Evolutionary conservation across 2,113 vertebrate genomes (phyloP), one percentile per base, ranked within the genome.

Genomic region (Pelecanoides urinatrix): DNA sequence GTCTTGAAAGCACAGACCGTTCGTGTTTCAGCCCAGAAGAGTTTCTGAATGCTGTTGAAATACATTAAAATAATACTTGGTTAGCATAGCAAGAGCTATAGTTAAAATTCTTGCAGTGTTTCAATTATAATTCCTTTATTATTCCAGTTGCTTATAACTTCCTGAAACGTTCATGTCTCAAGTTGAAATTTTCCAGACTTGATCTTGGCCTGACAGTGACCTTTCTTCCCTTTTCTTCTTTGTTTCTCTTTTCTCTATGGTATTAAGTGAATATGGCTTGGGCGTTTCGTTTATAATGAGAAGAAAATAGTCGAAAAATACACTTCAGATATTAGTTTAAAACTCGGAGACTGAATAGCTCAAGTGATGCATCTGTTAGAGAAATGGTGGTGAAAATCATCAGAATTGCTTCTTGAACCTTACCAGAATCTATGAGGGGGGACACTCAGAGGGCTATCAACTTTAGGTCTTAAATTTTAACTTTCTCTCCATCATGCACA

Each of bases 171-270:
- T 95, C 5, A 3, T 34, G 45, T 89, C 81, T 94, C 63, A 34
- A 91, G 63, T 22, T 86, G 91, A 96, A 94, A 84, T 58, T 94
- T 94, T 94, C 94, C 91, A 95, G 80, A 81, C 92, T 86, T 93
- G 50, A 78, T 94, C 78, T 96, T 92, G 89, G 85, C 94, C 92
- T 96, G 65, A 75, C 34, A 89, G 65, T 96, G 91, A 72, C 84
- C 74, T 53, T 62, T 91, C 34, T 91, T 80, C 47, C 25, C 67
- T 62, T 92, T 92, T 92, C 67, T 72, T 72, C 38, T 80, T 90
- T 86, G 55, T 84, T 87, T 87, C 49, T 92, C 50, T 81, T 90
- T 95, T 94, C 55, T 81, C 83, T 91, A 50, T 55, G 67, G 66
- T 86, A 52, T 86, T 94, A 80, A 93, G 56, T 76, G 88, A 93